These are phyloP conservation scores for Callosobruchus maculatus DNA, from an alignment of 2,888 invertebrate species.

Conservation along the genomic window DNA sequence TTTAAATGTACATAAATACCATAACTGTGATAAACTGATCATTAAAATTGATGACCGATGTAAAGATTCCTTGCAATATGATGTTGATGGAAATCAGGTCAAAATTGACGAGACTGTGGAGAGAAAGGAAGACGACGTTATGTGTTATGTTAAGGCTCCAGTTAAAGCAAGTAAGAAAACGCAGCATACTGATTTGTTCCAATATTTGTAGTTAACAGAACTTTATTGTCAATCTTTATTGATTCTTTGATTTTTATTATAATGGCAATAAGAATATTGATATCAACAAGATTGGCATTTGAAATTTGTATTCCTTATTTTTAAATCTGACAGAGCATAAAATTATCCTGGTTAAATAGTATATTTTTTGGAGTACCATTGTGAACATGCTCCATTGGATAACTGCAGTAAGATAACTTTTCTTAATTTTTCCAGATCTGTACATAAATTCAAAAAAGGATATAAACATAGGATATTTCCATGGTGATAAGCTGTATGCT, in stretches of 20 bases:
- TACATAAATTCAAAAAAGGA: conserved; percentile 29
- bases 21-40: conserved; percentile 35
- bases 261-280: too few relatives aligned
- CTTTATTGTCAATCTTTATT: too few relatives aligned
- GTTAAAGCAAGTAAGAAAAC: conserved; percentile 41
- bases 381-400: too few relatives aligned
- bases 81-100: conserved; percentile 29
- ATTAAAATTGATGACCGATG: conserved; percentile 26
- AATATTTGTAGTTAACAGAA: too few relatives aligned
- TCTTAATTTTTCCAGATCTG: conserved; percentile 37
- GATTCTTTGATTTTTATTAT: too few relatives aligned
- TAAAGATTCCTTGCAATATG: conserved; percentile 22
- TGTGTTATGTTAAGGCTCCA: conserved; percentile 37
- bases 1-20: conserved; percentile 39
- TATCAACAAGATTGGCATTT: too few relatives aligned
- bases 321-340: too few relatives aligned
- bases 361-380: too few relatives aligned
- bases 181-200: neutral
- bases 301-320: too few relatives aligned
- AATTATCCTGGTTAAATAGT: too few relatives aligned
- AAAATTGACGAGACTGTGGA: conserved; percentile 19
- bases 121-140: conserved; percentile 13
- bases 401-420: too few relatives aligned
- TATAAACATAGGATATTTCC: conserved; percentile 30
- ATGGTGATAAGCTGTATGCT: conserved; percentile 30